These are phyloP conservation scores for Tinea pellionella DNA, from an alignment of 2,888 invertebrate species.

Conservation along the genomic window DNA sequence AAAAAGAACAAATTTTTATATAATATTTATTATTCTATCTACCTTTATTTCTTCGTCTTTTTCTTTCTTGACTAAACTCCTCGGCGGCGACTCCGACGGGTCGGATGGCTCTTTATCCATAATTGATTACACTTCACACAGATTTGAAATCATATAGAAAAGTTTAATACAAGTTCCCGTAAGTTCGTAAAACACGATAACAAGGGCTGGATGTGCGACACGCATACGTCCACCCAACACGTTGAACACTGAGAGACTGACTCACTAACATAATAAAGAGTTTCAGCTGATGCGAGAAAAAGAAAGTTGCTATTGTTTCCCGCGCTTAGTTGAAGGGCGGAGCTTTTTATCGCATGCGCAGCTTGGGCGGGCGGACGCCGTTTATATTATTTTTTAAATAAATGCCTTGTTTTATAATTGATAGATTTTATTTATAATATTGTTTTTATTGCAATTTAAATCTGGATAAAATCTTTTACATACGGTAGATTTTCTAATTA, in stretches of 20 bases:
- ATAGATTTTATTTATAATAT: no score
- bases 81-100: constrained; percentile 42
- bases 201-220: constrained; percentile 19
- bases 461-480: no score
- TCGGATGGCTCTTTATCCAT: constrained; percentile 17
- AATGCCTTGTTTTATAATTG: no score
- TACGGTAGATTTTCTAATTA: no score
- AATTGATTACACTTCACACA: neutral
- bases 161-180: constrained; percentile 31
- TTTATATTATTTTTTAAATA: neutral
- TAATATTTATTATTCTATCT: constrained; percentile 18
- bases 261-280: neutral
- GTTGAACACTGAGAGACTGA: constrained; percentile 40
- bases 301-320: constrained; percentile 4
- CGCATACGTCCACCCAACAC: constrained; percentile 25
- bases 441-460: no score
- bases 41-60: constrained; percentile 84
- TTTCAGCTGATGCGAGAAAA: neutral
- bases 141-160: constrained; percentile 21
- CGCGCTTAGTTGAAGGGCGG: constrained; percentile 34
- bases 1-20: constrained; percentile 14
- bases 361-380: constrained; percentile 26
- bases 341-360: constrained; percentile 33
- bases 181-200: constrained; percentile 45
- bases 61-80: constrained; percentile 74